Base-by-base conservation (phyloP, 2,797 vertebrate genomes). In the Arrhamphus sclerolepis region DNA sequence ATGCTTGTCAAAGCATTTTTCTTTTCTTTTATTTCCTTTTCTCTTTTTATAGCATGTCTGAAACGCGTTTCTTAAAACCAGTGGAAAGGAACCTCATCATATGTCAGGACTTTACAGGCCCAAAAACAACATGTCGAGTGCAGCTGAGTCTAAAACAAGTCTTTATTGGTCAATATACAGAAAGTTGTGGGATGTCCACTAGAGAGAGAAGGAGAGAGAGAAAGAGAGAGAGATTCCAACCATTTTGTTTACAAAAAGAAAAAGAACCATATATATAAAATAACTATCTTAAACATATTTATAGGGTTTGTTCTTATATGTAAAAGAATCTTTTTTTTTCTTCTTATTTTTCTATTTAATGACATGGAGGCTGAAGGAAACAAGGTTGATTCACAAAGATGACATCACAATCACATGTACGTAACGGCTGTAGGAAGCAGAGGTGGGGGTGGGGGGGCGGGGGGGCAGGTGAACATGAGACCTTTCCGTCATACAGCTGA, bases 81-180 rank as follows among this genome's bases (percentile, higher is more conserved):
- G 17, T 7, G 4, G 11, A 20, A 14, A 51, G 4, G 28, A 38
- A 31, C 31, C 16, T 9, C 16, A 5, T 9, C 16, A 5, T 18
- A 21, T 16, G 11, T 1, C 16, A 16, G 46, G 6, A 18, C 16
- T 19, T 20, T 6, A 2, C 5, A 6, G 18, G 2, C 18, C 57
- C 38, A 9, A 26, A 34, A 43, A 20, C 26, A 21, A 28, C 14
- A 44, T 4, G 3, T 9, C 20, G 51, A 22, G 8, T 31, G 3
- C n/a, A n/a, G 31, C 19, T 89, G 86, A 90, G 90, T 92, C 90
- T 92, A 93, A 93, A 91, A 92, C 91, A 92, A 91, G 80, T 91
- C 78, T 93, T 94, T 93, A 93, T 93, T 93, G 89, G 88, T 91
- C 87, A 92, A 90, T 90, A 81, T 93, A 93, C 91, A 94, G 89